Conservation (phyloP, 2,888 invertebrate genomes). For the Ichneumon xanthorius region DNA sequence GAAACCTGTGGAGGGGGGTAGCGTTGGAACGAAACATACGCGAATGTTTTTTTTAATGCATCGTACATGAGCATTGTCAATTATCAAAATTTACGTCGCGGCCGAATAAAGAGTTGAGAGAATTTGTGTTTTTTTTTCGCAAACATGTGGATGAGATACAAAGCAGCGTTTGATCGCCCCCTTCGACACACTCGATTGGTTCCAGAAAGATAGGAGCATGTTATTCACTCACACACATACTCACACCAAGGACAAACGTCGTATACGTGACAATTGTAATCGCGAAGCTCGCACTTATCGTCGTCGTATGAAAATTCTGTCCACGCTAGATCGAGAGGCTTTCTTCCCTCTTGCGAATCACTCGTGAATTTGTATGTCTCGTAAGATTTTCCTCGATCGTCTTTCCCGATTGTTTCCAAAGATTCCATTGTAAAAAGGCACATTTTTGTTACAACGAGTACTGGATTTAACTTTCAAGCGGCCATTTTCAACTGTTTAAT, state of each 20-base stretch:
- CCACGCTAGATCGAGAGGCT: conserved; percentile 59
- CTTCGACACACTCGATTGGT: neutral
- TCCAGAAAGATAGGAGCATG: conserved; percentile 18
- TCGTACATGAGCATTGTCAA: neutral
- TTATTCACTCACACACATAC: conserved; percentile 57
- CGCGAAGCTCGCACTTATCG: conserved; percentile 60
- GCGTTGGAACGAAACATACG: conserved; percentile 5
- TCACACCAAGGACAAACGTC: conserved; percentile 76
- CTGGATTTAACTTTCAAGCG: conserved; percentile 75
- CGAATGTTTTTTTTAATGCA: neutral
- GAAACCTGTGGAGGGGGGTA: conserved; percentile 8
- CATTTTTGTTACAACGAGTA: conserved; percentile 74
- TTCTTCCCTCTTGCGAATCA: conserved; percentile 57
- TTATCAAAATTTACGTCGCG: neutral
- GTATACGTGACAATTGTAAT: conserved; percentile 74
- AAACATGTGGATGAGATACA: neutral
- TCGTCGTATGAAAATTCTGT: conserved; percentile 67
- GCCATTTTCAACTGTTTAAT: conserved; percentile 79
- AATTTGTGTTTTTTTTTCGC: neutral
- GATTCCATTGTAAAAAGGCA: conserved; percentile 78
- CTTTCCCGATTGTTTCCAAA: conserved; percentile 71
- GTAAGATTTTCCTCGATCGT: conserved; percentile 67
- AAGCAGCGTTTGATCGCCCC: neutral
- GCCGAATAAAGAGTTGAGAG: neutral
- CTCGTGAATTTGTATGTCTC: conserved; percentile 59